These are phyloP conservation scores for Acronicta aceris DNA, from an alignment of 2,888 invertebrate species.

Conservation along the genomic window DNA sequence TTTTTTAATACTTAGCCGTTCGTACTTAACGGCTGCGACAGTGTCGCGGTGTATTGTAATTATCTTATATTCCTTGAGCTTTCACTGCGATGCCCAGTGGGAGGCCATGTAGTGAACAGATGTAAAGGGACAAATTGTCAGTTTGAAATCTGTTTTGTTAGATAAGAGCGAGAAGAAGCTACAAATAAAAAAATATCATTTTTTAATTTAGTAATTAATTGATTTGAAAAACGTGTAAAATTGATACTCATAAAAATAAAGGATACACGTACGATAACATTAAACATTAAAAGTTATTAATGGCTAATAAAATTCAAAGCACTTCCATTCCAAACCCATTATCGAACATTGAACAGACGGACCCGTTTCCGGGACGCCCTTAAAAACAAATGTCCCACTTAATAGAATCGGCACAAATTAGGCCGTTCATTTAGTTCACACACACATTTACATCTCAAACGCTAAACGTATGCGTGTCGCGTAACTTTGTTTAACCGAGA, in stretches of 20 bases:
- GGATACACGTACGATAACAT: slow-evolving; percentile 1
- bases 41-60: too few species aligned
- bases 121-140: too few species aligned
- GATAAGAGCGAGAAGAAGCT: too few species aligned
- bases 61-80: too few species aligned
- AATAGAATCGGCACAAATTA: slow-evolving; percentile 45
- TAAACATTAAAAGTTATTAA: slow-evolving; percentile 25
- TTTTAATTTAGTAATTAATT: too few species aligned
- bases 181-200: too few species aligned
- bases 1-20: slow-evolving; percentile 27
- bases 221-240: neutral
- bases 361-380: slow-evolving; percentile 34
- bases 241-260: neutral
- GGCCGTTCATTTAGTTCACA: slow-evolving; percentile 43
- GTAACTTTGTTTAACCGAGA: slow-evolving; percentile 41
- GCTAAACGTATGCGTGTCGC: slow-evolving; percentile 42
- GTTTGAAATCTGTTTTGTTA: too few species aligned
- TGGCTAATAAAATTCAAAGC: slow-evolving; percentile 35
- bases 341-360: slow-evolving; percentile 45
- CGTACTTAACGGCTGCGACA: slow-evolving; percentile 21
- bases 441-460: slow-evolving; percentile 48
- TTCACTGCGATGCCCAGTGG: too few species aligned
- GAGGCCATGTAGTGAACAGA: too few species aligned
- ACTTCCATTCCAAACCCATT: slow-evolving; percentile 48
- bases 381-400: slow-evolving; percentile 44